Evolutionary conservation across 2,888 invertebrate genomes (phyloP).

Genomic region (Parnassius smintheus): DNA sequence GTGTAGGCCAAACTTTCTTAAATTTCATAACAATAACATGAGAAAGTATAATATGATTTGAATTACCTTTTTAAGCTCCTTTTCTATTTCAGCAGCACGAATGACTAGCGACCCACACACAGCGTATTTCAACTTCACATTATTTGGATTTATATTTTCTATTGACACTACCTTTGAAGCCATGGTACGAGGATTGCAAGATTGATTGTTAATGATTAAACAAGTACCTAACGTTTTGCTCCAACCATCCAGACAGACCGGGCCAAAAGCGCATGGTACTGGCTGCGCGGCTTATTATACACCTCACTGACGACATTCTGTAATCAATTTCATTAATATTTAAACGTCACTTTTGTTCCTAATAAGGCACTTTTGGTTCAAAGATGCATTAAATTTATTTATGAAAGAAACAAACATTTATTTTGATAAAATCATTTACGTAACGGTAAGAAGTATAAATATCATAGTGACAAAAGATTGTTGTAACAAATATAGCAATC

Average conservation of each 20-base stretch:
- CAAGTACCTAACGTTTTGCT: slow-evolving; percentile 34
- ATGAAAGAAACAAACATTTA: slow-evolving; percentile 1
- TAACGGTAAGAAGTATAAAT: neutral
- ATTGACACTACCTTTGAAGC: slow-evolving; percentile 58
- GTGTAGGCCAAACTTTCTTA: no score
- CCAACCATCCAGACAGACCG: slow-evolving; percentile 55
- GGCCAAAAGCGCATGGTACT: slow-evolving; percentile 93
- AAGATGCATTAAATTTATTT: slow-evolving; percentile 4
- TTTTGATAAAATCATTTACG: neutral
- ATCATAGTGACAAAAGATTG: neutral
- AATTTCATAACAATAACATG: no score
- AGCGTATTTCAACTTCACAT: slow-evolving; percentile 97
- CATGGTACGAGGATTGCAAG: slow-evolving; percentile 44
- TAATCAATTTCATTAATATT: slow-evolving; percentile 67
- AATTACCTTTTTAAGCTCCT: slow-evolving; percentile 89
- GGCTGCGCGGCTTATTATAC: slow-evolving; percentile 76
- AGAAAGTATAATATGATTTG: no score
- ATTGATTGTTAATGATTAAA: slow-evolving; percentile 15
- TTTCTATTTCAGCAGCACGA: slow-evolving; percentile 95
- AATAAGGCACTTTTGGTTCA: slow-evolving; percentile 16
- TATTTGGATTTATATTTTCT: slow-evolving; percentile 93
- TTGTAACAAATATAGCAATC: neutral
- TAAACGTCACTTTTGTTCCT: slow-evolving; percentile 35
- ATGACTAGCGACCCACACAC: slow-evolving; percentile 97
- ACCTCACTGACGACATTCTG: slow-evolving; percentile 60